Evolutionary conservation across 2,888 invertebrate species (phyloP).

Genomic region (Tenodera sinensis): DNA sequence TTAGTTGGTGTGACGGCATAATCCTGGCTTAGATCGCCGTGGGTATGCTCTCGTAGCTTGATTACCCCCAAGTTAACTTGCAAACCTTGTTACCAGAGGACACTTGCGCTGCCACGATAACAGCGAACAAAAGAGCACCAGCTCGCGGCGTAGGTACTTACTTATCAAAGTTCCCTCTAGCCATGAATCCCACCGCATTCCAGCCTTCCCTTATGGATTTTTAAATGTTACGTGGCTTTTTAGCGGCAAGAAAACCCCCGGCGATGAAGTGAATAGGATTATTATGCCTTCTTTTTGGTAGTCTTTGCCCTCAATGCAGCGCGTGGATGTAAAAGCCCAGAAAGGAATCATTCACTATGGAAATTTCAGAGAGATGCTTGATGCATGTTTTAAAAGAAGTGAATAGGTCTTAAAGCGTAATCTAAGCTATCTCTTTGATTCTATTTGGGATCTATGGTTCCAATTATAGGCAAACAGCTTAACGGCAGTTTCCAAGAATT

Average conservation of each 20-base stretch:
- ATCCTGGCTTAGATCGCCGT: background rate
- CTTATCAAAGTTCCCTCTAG: background rate
- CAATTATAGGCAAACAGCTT: too few species aligned
- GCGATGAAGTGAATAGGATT: background rate
- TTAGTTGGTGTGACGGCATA: background rate
- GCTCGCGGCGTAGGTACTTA: background rate
- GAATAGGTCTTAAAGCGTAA: background rate
- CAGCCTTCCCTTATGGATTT: background rate
- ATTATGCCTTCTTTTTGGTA: background rate
- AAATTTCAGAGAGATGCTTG: background rate
- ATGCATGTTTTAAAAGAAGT: background rate
- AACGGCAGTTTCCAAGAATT: too few species aligned
- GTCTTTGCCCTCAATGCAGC: background rate
- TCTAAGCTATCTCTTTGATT: background rate
- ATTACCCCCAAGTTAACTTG: background rate
- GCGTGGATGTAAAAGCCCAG: too few species aligned
- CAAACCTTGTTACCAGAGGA: background rate
- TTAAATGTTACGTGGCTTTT: background rate
- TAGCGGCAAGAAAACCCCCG: background rate
- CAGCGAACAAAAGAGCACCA: background rate
- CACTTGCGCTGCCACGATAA: background rate
- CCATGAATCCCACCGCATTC: background rate
- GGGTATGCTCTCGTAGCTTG: background rate
- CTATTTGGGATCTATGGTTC: background rate
- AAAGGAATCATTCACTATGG: too few species aligned